Conservation (phyloP, 2,888 invertebrate genomes). For the Chromoteleia sp. region DNA sequence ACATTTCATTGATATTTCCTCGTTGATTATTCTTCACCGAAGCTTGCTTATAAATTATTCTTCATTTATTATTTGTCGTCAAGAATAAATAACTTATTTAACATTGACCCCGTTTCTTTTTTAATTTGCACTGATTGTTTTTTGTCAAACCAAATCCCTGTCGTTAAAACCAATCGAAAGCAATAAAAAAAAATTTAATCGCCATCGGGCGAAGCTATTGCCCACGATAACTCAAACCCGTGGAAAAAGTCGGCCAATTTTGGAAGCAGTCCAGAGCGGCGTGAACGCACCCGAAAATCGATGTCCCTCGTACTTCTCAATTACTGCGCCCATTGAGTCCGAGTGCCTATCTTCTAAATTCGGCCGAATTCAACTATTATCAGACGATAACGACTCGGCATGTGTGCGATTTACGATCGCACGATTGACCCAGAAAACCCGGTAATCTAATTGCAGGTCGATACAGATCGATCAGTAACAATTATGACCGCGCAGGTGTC, state of each 20-base stretch:
- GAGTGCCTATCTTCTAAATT: constrained; percentile 21
- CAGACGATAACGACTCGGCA: constrained; percentile 37
- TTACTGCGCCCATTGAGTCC: constrained; percentile 18
- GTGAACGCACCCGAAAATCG: constrained; percentile 15
- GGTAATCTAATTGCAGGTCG: constrained; percentile 27
- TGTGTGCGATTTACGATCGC: constrained; percentile 24
- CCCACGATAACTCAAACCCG: neutral
- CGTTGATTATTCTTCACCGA: too few species aligned
- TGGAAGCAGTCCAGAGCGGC: neutral
- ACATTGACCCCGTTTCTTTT: too few species aligned
- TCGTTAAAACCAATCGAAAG: neutral
- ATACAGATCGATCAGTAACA: constrained; percentile 24
- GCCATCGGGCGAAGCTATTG: too few species aligned
- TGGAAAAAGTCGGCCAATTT: neutral
- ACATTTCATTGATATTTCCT: too few species aligned
- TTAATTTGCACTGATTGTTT: too few species aligned
- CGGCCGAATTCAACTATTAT: constrained; percentile 33
- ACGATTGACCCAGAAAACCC: constrained; percentile 43
- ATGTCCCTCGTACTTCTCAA: constrained; percentile 27
- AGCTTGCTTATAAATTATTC: too few species aligned
- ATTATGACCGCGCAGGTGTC: neutral
- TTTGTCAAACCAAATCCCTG: too few species aligned
- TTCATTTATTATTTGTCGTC: too few species aligned
- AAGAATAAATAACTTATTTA: too few species aligned
- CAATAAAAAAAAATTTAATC: too few species aligned